Base-by-base conservation (phyloP, 2,113 vertebrate species). In the Pachypanchax playfairii region DNA sequence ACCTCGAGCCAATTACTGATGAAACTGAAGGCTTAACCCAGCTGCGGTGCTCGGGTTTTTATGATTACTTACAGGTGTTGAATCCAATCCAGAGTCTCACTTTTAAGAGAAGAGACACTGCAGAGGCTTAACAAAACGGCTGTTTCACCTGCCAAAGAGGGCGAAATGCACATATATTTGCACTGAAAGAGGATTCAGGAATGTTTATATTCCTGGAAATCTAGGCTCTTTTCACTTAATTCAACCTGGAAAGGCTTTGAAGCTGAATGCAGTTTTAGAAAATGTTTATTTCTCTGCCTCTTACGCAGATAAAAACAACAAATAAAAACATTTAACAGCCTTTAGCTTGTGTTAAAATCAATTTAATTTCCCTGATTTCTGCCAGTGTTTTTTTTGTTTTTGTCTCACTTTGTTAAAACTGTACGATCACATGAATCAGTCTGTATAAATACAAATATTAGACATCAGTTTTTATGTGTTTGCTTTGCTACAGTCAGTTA, bases 21-120 rank as follows among this genome's bases (percentile, higher is more conserved):
- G 70, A 84, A 79, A 83, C 81, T 55, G 73, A 77, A 77, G 71
- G 55, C 61, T 77, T 70, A 73, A 68, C 72, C 67, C 73, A 74
- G 71, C 68, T 82, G 79, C 63, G 33, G 52, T 18, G 69, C 58
- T 6, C 26, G 57, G 36, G 36, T 49, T 70, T 62, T 54, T 63
- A 18, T 64, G 66, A 77, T 69, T 63, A 72, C 48, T 39, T 56
- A 57, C 77, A 81, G 74, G 74, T 77, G 81, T 53, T 63, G 41
- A 52, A 70, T 50, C 14, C 35, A 44, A 78, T 63, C 62, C 28
- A 13, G 25, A 24, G 7, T 59, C 47, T 41, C 13, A 28, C 28
- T 25, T 68, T 73, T 41, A 55, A 56, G 22, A 56, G 41, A 48
- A 21, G 29, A 73, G 48, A 47, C 64, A 55, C 25, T 42, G 29